These are phyloP conservation scores for Alosa sapidissima DNA, from an alignment of 2,797 vertebrate genomes.

Conservation along the genomic window DNA sequence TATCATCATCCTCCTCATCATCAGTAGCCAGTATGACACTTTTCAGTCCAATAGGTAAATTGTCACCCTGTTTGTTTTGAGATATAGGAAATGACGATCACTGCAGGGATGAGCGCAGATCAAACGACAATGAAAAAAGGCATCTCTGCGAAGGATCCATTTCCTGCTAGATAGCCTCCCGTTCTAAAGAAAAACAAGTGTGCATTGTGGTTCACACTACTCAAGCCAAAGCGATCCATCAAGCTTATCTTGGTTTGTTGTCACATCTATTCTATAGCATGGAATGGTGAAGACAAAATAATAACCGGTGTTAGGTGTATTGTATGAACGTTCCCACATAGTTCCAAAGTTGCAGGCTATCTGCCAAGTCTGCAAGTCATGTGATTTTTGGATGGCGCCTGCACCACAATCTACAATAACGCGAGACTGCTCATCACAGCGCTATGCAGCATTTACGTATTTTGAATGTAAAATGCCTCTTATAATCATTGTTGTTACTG, in stretches of 20 bases:
- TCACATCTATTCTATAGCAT: conserved; percentile 43
- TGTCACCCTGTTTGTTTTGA: conserved; percentile 59
- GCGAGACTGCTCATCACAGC: neutral
- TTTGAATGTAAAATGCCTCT: neutral
- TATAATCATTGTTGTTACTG: neutral
- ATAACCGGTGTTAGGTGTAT: conserved; percentile 11
- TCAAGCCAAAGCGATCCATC: conserved; percentile 32
- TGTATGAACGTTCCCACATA: conserved; percentile 18
- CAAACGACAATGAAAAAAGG: neutral
- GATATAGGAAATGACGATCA: conserved; percentile 41
- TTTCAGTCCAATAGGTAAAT: conserved; percentile 44
- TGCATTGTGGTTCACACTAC: conserved; percentile 40
- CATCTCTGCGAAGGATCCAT: conserved; percentile 10
- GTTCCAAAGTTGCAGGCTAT: neutral
- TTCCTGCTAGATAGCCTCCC: conserved; percentile 8
- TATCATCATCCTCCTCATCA: neutral
- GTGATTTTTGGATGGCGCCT: neutral
- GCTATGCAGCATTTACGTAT: neutral
- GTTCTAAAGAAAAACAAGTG: conserved; percentile 25
- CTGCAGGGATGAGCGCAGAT: neutral
- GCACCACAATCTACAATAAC: neutral
- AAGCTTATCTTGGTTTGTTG: conserved; percentile 28
- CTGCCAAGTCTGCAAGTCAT: neutral
- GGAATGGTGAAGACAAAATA: conserved; percentile 41
- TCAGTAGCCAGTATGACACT: conserved; percentile 41